These are phyloP conservation scores for Hylia prasina DNA, from an alignment of 2,113 vertebrate species.

Conservation along the genomic window DNA sequence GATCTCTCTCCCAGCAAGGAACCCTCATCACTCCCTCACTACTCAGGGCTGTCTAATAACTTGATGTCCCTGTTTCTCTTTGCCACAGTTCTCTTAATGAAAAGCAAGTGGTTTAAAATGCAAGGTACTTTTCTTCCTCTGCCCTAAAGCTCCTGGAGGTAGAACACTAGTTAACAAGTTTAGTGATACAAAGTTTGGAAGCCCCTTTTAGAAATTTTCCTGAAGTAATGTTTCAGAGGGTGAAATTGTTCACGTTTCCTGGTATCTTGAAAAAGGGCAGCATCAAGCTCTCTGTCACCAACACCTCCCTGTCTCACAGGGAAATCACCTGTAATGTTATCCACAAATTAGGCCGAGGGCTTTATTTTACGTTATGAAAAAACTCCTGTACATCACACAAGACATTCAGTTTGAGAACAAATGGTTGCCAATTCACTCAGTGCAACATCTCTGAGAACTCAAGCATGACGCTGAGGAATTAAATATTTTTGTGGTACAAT, in stretches of 20 bases:
- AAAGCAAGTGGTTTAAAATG: background rate
- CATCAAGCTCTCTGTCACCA: background rate
- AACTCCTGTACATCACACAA: background rate
- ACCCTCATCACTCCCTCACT: background rate
- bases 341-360: background rate
- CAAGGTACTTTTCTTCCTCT: background rate
- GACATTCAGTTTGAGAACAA: background rate
- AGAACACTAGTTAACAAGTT: background rate
- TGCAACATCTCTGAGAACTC: background rate
- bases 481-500: background rate
- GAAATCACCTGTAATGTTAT: background rate
- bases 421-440: background rate
- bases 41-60: background rate
- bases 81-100: background rate
- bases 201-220: background rate
- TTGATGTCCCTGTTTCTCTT: fast-evolving
- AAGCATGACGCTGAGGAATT: background rate
- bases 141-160: background rate
- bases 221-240: background rate
- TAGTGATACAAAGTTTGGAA: background rate
- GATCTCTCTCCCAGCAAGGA: background rate
- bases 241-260: background rate
- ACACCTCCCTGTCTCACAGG: background rate
- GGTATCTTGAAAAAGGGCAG: background rate
- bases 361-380: background rate